Conservation (phyloP, 2,113 vertebrate genomes). For the Cyphotilapia sp. region DNA sequence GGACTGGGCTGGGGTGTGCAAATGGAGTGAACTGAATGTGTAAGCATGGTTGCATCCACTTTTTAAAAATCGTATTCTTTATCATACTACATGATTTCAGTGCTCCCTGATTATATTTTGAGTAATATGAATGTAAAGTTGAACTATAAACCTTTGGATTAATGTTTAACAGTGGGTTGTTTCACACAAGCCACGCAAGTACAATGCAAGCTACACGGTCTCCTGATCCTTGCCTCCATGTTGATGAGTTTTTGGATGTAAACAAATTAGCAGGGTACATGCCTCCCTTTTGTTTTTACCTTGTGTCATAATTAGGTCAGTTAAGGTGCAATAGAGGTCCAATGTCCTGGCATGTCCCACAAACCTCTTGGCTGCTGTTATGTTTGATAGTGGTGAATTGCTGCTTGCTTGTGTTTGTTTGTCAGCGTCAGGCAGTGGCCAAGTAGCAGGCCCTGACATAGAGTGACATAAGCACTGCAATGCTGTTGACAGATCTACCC, state of each 20-base stretch:
- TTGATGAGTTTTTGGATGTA: constrained; percentile 5
- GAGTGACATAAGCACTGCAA: constrained; percentile 40
- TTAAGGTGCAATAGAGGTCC: not conserved
- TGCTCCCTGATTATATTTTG: not conserved
- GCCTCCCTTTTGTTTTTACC: not conserved
- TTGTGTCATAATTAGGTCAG: constrained; percentile 5
- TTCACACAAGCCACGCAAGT: constrained; percentile 9
- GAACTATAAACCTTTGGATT: not conserved
- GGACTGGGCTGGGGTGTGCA: not conserved
- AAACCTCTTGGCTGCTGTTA: not conserved
- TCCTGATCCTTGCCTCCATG: constrained; percentile 33
- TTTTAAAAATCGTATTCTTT: not conserved
- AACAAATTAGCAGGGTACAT: not conserved
- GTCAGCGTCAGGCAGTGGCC: not conserved
- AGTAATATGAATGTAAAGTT: not conserved
- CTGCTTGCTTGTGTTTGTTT: constrained; percentile 9
- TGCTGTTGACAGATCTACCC: constrained; percentile 39
- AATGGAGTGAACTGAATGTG: not conserved
- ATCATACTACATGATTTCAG: not conserved
- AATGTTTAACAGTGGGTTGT: constrained; percentile 13
- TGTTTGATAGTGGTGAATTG: not conserved
- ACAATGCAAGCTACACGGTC: constrained; percentile 23
- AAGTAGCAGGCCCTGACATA: constrained; percentile 16
- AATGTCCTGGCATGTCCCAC: not conserved
- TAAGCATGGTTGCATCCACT: not conserved